These are phyloP conservation scores for Metellina segmentata DNA, from an alignment of 2,888 invertebrate species.

Conservation along the genomic window DNA sequence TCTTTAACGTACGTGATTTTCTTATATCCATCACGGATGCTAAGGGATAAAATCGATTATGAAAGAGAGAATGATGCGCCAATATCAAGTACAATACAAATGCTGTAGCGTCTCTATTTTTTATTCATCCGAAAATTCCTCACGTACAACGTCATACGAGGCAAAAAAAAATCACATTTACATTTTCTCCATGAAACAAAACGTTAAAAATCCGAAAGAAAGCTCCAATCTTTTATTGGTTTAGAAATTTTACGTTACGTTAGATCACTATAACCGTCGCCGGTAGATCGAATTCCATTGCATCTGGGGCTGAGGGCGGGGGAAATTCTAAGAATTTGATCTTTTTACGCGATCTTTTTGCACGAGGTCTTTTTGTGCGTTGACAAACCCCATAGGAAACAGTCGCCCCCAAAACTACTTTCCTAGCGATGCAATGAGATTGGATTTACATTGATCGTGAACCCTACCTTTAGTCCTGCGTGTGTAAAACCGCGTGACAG, in stretches of 20 bases:
- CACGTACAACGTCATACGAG: neutral
- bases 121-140: conserved; percentile 1
- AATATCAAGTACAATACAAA: neutral
- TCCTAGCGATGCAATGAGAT: conserved; percentile 55
- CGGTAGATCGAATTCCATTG: conserved; percentile 52
- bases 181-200: conserved; percentile 29
- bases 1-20: neutral
- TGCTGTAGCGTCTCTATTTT: neutral
- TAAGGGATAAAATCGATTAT: neutral
- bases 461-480: conserved; percentile 38
- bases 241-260: conserved; percentile 61
- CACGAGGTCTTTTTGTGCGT: conserved; percentile 27
- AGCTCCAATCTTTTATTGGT: conserved; percentile 48
- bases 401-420: conserved; percentile 58
- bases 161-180: conserved; percentile 29
- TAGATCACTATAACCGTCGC: conserved; percentile 51
- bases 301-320: conserved; percentile 22
- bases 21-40: neutral
- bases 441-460: conserved; percentile 73
- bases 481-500: conserved; percentile 61
- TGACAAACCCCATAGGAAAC: conserved; percentile 61
- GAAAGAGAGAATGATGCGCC: conserved; percentile 6
- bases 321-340: conserved; percentile 58
- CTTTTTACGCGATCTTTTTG: conserved; percentile 52
- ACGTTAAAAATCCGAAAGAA: conserved; percentile 6